Evolutionary conservation across 2,113 vertebrate species (phyloP), one percentile per base, ranked within the genome.

Genomic region (Trogon surrucura): DNA sequence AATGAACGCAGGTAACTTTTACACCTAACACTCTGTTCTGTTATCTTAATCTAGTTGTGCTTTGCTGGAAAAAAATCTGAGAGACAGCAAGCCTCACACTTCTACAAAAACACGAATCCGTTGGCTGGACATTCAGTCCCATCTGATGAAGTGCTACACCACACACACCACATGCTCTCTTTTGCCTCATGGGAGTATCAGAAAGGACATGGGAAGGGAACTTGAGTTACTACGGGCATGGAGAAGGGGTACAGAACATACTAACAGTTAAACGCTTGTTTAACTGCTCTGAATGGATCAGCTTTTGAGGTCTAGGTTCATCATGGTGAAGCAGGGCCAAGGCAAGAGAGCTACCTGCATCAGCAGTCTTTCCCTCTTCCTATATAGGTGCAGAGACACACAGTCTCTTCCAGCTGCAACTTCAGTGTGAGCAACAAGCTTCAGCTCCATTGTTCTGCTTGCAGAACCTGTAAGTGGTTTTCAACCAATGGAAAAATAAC

Each of bases 301-400:
- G 20, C 4, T 65, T 86, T 60, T 84, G 69, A 89, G 41, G 56
- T 6, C 22, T 5, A 44, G 6, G 21, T 56, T 61, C 57, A 29
- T 16, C 29, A 27, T 2, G 1, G 12, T 23, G 16, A 80, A 81
- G 48, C 2, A 79, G 19, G 14, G 45, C 22, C 25, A 30, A 19
- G 12, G n/a, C 45, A 91, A 61, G 16, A 73, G 4, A 62, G 11
- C 15, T 60, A 16, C 32, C 65, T 62, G 14, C 44, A 53, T 45
- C 26, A 44, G 19, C 25, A 86, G 16, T 48, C 15, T 77, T 67
- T 86, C 29, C 16, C 9, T 50, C 10, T 32, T 57, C 41, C 38
- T 44, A 0, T 21, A 4, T 10, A 17, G 5, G 6, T 34, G 47
- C 5, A 22, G 23, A 77, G 6, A 34, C 22, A 32, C 7, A 48